Evolutionary conservation across 2,113 vertebrate species (phyloP), one percentile per base, ranked within the genome.

Genomic region (Nibea coibor): DNA sequence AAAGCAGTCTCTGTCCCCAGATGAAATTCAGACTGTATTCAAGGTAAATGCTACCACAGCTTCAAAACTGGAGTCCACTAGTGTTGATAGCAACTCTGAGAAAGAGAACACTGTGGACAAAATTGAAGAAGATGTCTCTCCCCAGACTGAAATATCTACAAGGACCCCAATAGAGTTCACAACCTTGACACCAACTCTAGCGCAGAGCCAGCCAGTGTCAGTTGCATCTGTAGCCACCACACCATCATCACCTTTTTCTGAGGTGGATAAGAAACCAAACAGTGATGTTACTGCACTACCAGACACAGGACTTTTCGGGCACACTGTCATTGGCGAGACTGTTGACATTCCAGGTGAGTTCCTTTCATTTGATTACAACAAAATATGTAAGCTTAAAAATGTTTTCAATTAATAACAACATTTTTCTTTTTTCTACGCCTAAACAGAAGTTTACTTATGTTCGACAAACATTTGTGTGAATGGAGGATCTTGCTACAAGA

Each of bases 401-500:
- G 0, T 43, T 11, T 45, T 64, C 1, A 3, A 4, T 31, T 70
- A 10, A 39, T 69, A 10, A 47, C 0, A 42, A 19, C 50, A 63
- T 24, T 3, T 74, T 39, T 39, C 35, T 75, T 89, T 58, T 61
- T 75, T 90, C 65, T 9, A 31, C 69, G 6, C 64, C 3, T 64
- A 10, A 12, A 82, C 90, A 99, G 98, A 91, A 75, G 76, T 96
- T 74, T 89, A 98, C 89, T 94, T 89, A 0, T 99, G 98, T 91
- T 92, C 94, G 82, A 94, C 91, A 5, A 96, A 96, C 83, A 93
- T 95, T 4, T 99, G 98, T 91, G 91, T 96, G 59, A 97, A 98
- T 64, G 97, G 96, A 78, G 98, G 97, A 22, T 95, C 96, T 75
- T 99, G 98, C 86, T 95, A 94, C 63, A 95, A 94, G 8, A 96